Percentiles rank a stretch among this genome's conserved stretches.
Conservation (phyloP, 2,888 invertebrate species). For the Mimachlamys varia region DNA sequence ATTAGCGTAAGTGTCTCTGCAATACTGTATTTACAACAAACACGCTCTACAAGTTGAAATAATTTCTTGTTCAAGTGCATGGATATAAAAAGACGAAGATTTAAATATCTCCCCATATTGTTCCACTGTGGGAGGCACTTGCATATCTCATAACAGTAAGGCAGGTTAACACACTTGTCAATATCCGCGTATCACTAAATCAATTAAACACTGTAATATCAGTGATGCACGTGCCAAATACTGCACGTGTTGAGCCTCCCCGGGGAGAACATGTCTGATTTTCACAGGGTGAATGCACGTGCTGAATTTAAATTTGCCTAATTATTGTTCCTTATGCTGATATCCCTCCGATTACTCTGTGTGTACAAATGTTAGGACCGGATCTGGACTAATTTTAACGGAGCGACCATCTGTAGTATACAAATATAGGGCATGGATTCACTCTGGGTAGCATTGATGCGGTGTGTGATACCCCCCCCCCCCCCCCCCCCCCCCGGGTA, state of each 20-base stretch:
- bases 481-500: not conserved
- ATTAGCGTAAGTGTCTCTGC: no score
- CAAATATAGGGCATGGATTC: not conserved
- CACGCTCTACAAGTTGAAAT: not conserved
- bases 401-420: not conserved
- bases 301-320: slow-evolving; percentile 34
- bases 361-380: slow-evolving; percentile 15
- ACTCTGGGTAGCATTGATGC: not conserved
- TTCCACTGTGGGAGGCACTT: not conserved
- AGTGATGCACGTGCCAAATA: slow-evolving; percentile 1
- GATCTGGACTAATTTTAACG: slow-evolving; percentile 3
- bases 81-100: not conserved
- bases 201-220: not conserved
- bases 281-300: slow-evolving; percentile 23
- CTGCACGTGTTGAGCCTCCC: not conserved
- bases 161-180: not conserved
- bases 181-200: slow-evolving; percentile 5
- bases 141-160: not conserved
- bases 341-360: slow-evolving; percentile 15
- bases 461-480: not conserved
- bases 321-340: not conserved
- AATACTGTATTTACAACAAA: not conserved
- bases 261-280: not conserved
- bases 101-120: not conserved
- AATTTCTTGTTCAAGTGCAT: not conserved